These are phyloP conservation scores for Callinectes sapidus DNA, from an alignment of 2,888 invertebrate species.

Conservation along the genomic window DNA sequence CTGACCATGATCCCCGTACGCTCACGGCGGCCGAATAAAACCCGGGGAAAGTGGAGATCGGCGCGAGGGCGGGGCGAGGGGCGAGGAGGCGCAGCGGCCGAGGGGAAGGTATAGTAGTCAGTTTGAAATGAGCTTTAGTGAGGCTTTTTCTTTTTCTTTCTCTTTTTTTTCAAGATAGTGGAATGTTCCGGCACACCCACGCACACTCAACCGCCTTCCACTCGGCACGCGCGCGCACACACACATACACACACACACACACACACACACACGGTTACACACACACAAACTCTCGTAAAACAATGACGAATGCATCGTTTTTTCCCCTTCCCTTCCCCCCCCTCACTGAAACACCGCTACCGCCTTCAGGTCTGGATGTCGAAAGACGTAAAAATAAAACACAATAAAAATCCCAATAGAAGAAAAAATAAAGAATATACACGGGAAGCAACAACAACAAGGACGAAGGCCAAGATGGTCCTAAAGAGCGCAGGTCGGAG, in stretches of 20 bases:
- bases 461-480: conserved; percentile 20
- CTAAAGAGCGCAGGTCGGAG: conserved; percentile 7
- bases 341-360: neutral
- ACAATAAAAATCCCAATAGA: neutral
- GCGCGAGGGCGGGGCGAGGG: conserved; percentile 8
- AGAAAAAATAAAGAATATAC: neutral
- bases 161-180: too few relatives aligned
- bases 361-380: conserved; percentile 17
- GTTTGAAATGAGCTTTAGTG: neutral
- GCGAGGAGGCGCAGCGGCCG: neutral
- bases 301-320: neutral
- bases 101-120: conserved; percentile 4
- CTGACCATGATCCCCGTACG: conserved; percentile 49
- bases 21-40: conserved; percentile 2
- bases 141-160: neutral
- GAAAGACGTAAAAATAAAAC: neutral
- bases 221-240: neutral
- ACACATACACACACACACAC: conserved; percentile 39
- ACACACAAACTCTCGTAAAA: conserved; percentile 23
- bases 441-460: conserved; percentile 3
- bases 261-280: conserved; percentile 4
- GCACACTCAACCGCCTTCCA: neutral
- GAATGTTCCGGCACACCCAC: conserved; percentile 15
- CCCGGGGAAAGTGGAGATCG: conserved; percentile 39
- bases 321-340: neutral